Conservation (phyloP, 2,113 vertebrate genomes). For the Hipposideros armiger region DNA sequence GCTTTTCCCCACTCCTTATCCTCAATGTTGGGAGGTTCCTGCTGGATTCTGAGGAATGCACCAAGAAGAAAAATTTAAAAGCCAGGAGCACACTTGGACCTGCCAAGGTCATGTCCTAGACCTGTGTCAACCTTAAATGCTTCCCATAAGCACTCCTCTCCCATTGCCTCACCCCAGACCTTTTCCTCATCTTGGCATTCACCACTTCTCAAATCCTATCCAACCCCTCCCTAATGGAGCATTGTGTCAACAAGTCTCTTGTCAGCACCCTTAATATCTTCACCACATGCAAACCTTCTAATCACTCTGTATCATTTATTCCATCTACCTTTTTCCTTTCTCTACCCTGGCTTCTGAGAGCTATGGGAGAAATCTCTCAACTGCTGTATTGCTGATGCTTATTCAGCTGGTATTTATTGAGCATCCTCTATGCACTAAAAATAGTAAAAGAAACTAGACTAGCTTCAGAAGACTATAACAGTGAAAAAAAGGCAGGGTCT, state of each 20-base stretch:
- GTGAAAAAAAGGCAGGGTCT: not conserved
- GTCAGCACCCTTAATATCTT: not conserved
- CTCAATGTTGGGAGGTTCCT: slow-evolving; percentile 1
- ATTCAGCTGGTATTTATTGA: not conserved
- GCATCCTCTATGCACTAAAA: not conserved
- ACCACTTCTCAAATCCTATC: slow-evolving; percentile 11
- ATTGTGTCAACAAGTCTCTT: slow-evolving; percentile 12
- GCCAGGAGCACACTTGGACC: not conserved
- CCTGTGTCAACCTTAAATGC: not conserved
- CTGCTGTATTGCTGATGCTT: not conserved
- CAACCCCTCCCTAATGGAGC: not conserved
- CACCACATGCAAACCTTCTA: not conserved
- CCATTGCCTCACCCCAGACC: not conserved
- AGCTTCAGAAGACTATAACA: not conserved
- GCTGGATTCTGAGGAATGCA: slow-evolving; percentile 54
- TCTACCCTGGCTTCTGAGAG: not conserved
- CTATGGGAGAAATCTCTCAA: not conserved
- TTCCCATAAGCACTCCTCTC: slow-evolving; percentile 39
- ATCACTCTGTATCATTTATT: not conserved
- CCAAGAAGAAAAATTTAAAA: slow-evolving; percentile 19
- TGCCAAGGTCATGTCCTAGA: slow-evolving; percentile 33
- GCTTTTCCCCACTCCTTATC: not conserved
- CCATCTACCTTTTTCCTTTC: not conserved
- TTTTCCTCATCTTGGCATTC: not conserved
- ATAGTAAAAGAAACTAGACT: not conserved